phyloP scores from a whole-genome alignment of 2,113 vertebrate genomes.

The Cyphomyrus discorhynchus region DNA sequence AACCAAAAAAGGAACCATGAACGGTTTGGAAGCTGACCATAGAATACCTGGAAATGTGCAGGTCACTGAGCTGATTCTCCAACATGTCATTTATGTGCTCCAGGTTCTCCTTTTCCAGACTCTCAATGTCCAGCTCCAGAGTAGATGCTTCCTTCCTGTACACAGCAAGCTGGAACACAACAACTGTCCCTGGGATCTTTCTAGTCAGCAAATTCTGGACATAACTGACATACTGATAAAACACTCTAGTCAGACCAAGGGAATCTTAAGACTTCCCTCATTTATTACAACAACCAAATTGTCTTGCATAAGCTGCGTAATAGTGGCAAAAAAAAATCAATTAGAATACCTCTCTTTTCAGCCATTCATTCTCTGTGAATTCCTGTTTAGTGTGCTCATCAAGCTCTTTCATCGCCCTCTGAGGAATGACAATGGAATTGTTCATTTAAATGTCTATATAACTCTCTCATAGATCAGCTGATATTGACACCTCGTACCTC shows the following conservation, averaged over 20 bases:
- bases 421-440: constrained; percentile 6
- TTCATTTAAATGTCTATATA: neutral
- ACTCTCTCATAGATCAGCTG: neutral
- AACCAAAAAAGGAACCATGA: neutral
- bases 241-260: neutral
- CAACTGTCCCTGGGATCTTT: neutral
- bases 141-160: constrained; percentile 53
- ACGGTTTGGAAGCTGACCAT: neutral
- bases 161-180: constrained; percentile 49
- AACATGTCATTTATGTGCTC: constrained; percentile 54
- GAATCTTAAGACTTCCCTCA: neutral
- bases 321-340: neutral
- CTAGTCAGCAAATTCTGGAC: neutral
- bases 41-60: constrained; percentile 55
- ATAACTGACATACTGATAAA: neutral
- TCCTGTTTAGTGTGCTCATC: constrained; percentile 57
- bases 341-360: constrained; percentile 65
- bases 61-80: constrained; percentile 50
- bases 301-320: neutral
- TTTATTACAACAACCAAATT: neutral
- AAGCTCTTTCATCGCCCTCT: constrained; percentile 55
- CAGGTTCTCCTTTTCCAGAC: constrained; percentile 68
- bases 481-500: constrained; percentile 51
- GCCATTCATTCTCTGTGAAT: constrained; percentile 65
- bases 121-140: constrained; percentile 51